phyloP scores from a whole-genome alignment of 23 tunicate genomes.

The Trididemnum nubilum region DNA sequence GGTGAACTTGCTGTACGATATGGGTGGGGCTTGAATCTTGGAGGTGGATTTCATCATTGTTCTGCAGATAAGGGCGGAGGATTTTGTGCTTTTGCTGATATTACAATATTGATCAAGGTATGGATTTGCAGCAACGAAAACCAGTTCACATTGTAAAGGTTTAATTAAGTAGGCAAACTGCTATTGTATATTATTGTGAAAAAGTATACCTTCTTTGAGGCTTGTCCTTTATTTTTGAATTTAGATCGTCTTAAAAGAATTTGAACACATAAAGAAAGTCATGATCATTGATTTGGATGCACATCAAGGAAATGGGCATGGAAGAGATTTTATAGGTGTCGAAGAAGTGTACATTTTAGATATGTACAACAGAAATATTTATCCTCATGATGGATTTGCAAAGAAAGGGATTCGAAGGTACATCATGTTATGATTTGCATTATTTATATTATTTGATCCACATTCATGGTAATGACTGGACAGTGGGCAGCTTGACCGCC shows the following conservation, averaged over 20 bases:
- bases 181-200: background rate
- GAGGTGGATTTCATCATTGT: conserved; percentile 97
- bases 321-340: conserved; percentile 77
- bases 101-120: conserved; percentile 65
- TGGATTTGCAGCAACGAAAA: too few relatives aligned
- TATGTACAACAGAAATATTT: conserved; percentile 72
- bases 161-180: too few relatives aligned
- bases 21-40: conserved; percentile 91
- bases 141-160: too few relatives aligned
- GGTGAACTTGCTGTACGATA: conserved; percentile 74
- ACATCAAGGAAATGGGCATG: conserved; percentile 96
- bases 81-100: conserved; percentile 94
- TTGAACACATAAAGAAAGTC: conserved; percentile 26
- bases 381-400: conserved; percentile 82
- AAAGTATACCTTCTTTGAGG: background rate
- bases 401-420: conserved; percentile 67
- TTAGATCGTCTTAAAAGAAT: background rate
- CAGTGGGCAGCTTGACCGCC: too few relatives aligned
- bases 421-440: too few relatives aligned
- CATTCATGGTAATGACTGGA: too few relatives aligned
- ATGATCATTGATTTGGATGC: conserved; percentile 91
- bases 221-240: background rate
- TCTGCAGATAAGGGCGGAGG: conserved; percentile 74
- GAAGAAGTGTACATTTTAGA: conserved; percentile 76
- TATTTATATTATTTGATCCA: too few relatives aligned